Evolutionary conservation across 2,888 invertebrate species (phyloP).

Genomic region (Cataglyphis cursor): DNA sequence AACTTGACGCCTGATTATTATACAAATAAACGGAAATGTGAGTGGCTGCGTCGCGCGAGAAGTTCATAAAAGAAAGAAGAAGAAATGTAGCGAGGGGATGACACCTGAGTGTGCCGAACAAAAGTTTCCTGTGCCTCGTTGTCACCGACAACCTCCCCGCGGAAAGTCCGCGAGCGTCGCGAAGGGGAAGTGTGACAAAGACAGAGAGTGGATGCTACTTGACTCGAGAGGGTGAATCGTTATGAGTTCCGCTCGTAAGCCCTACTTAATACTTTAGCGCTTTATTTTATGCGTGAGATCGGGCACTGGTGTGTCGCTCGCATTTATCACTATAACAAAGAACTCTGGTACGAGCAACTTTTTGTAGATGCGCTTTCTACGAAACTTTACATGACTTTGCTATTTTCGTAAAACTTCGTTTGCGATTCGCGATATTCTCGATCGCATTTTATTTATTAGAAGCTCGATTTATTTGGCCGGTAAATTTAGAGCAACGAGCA

Average conservation of each 20-base stretch:
- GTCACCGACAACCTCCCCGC: slow-evolving; percentile 63
- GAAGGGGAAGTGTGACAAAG: slow-evolving; percentile 55
- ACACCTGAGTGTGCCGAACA: slow-evolving; percentile 75
- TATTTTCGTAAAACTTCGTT: neutral
- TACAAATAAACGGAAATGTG: slow-evolving; percentile 28
- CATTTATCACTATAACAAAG: slow-evolving; percentile 80
- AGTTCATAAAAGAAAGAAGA: slow-evolving; percentile 34
- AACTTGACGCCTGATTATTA: slow-evolving; percentile 34
- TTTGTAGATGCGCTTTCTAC: neutral
- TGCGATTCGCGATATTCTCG: neutral
- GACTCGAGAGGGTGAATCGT: slow-evolving; percentile 82
- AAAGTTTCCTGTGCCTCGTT: slow-evolving; percentile 76
- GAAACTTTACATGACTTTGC: neutral
- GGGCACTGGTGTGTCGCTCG: slow-evolving; percentile 66
- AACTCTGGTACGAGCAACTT: slow-evolving; percentile 57
- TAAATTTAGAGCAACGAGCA: slow-evolving; percentile 7
- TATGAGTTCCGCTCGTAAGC: slow-evolving; percentile 79
- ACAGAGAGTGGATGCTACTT: slow-evolving; percentile 74
- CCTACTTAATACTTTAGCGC: slow-evolving; percentile 81
- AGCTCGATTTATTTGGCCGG: slow-evolving; percentile 8
- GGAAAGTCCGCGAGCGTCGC: slow-evolving; percentile 52
- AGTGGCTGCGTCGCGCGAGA: neutral
- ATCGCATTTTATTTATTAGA: neutral
- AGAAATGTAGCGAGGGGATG: slow-evolving; percentile 43
- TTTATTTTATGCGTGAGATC: slow-evolving; percentile 78